Base-by-base conservation (phyloP, 2,888 invertebrate genomes). In the Archips xylosteana region DNA sequence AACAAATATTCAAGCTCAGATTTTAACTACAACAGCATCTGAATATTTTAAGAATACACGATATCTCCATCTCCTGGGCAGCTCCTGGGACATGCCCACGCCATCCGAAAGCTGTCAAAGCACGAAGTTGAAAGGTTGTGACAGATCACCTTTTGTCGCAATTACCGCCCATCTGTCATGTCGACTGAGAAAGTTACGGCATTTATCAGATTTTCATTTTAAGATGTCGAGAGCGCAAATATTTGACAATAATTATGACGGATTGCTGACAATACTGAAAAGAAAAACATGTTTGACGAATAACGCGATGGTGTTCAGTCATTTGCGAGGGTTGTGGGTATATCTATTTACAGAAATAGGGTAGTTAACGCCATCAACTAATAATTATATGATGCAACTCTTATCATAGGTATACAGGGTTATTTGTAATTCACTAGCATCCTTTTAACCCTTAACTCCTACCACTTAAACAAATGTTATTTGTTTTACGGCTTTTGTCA, bases 81-180 rank as follows among this genome's bases (percentile, higher is more conserved):
- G 45, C 45, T 45, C 49, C 6, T 49, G 49, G n/a, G 49, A n/a
- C 49, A 10, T 10, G 9, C 49, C n/a, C n/a, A n/a, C 39, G 13
- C 51, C 15, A 45, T 63, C 23, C 45, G 15, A 47, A 63, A 32
- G 61, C 45, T 45, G 63, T 32, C 45, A 63, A 62, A 12, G 6
- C 39, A n/a, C 62, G 6, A 45, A 62, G 62, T 45, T 45, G 63
- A 63, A 45, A 63, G 45, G 45, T 23, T 59, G 32, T 59, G 63
- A 63, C 63, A 45, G 63, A 63, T 63, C 63, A 63, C 63, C 13
- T 59, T 34, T 34, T 34, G 51, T 54, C 61, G 61, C 4, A 15
- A 60, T 60, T n/a, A 45, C 63, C 2, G 12, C 2, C 42, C 63
- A 63, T 63, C 45, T 13, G 12, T 63, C 63, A 63, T 45, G 12